Percentiles rank a stretch among this genome's conserved stretches.
These are phyloP conservation scores for Grapholita molesta DNA, from an alignment of 1,140 invertebrate genomes.

Conservation along the genomic window DNA sequence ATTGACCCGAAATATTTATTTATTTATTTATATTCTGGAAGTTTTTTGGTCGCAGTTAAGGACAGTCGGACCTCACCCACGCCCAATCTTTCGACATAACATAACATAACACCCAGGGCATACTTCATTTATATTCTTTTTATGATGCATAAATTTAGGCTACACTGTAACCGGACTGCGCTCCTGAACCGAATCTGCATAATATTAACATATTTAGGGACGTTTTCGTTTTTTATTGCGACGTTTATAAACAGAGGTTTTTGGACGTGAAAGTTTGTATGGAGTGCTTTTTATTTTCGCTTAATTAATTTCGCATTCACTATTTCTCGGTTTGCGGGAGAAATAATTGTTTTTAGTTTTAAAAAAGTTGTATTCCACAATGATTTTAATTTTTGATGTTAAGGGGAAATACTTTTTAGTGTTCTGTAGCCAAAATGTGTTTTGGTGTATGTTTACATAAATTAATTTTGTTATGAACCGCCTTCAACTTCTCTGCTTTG, in stretches of 20 bases:
- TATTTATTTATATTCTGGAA: no score
- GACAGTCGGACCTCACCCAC: no score
- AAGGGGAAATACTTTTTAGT: no score
- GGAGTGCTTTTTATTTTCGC: not conserved
- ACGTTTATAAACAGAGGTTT: conserved; percentile 6
- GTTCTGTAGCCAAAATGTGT: no score
- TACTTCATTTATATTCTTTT: conserved; percentile 11
- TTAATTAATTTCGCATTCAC: not conserved
- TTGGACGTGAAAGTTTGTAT: not conserved
- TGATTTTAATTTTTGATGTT: no score
- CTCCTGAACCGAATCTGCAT: conserved; percentile 1
- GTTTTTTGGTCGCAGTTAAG: no score
- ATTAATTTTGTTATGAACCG: no score
- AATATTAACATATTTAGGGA: conserved; percentile 13
- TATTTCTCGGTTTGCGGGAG: not conserved
- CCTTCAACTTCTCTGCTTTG: no score
- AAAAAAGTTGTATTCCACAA: no score
- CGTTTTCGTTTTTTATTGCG: conserved; percentile 1
- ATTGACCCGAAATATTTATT: no score
- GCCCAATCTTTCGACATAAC: not conserved
- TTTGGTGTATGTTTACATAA: no score
- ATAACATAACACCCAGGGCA: conserved; percentile 9
- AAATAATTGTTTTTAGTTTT: not conserved
- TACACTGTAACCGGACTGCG: conserved; percentile 6
- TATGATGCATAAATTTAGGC: conserved; percentile 7